These are phyloP conservation scores for Antennarius maculatus DNA, from an alignment of 2,797 vertebrate species.

Conservation along the genomic window DNA sequence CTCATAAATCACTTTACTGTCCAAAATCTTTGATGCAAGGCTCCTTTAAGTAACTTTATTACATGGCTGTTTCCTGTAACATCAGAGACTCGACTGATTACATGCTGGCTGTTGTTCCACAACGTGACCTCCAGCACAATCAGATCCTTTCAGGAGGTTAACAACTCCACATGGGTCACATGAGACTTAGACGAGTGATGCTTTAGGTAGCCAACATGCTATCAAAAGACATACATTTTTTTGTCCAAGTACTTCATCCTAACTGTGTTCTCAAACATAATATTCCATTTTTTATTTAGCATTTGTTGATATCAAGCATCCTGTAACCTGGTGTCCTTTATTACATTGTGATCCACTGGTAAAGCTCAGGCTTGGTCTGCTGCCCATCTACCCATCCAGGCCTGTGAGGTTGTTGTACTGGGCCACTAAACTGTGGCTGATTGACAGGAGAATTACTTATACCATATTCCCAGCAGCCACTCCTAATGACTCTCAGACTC, in stretches of 20 bases:
- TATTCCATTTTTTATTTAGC: conserved; percentile 24
- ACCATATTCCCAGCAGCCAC: conserved; percentile 53
- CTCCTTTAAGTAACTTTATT: conserved; percentile 6
- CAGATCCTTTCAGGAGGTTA: background rate
- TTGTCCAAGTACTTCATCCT: conserved; percentile 27
- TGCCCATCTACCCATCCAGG: conserved; percentile 34
- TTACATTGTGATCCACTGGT: conserved; percentile 46
- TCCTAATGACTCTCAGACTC: conserved; percentile 40
- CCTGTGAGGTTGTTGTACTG: conserved; percentile 36
- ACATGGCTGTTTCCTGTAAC: conserved; percentile 12
- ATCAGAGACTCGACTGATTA: background rate
- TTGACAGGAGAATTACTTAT: conserved; percentile 63
- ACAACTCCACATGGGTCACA: too few relatives aligned
- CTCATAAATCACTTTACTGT: conserved; percentile 30
- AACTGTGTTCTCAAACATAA: conserved; percentile 31
- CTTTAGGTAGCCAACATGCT: background rate
- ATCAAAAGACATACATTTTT: conserved; percentile 17
- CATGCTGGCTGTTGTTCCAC: background rate
- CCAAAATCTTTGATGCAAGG: background rate
- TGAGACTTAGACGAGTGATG: too few relatives aligned
- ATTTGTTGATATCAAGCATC: conserved; percentile 42
- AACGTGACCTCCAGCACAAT: background rate
- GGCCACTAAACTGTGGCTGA: conserved; percentile 44
- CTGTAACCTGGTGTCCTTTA: conserved; percentile 23
- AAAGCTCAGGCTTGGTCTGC: conserved; percentile 43